Evolutionary conservation across 2,113 vertebrate species (phyloP).

Genomic region (Phaethornis superciliosus): DNA sequence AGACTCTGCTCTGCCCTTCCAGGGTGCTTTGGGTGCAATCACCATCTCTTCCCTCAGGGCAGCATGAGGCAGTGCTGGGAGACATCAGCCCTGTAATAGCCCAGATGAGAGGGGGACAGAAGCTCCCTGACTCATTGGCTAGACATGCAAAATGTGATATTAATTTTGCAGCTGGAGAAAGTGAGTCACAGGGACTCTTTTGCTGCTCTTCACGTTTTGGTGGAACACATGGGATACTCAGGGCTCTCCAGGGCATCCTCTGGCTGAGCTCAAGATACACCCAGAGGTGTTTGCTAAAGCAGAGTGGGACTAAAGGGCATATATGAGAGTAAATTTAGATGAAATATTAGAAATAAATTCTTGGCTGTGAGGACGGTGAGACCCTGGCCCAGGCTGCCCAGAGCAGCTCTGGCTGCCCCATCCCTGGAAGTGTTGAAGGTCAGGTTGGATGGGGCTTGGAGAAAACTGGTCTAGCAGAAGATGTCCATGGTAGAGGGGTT

Average conservation of each 20-base stretch:
- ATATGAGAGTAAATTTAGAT: background rate
- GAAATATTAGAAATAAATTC: background rate
- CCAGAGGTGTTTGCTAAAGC: background rate
- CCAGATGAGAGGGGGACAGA: background rate
- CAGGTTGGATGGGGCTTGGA: background rate
- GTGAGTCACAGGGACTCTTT: background rate
- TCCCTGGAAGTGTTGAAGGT: background rate
- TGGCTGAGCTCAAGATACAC: background rate
- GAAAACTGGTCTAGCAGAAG: background rate
- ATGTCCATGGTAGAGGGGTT: fast-evolving
- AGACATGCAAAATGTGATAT: background rate
- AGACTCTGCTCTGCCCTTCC: background rate
- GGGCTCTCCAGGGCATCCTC: background rate
- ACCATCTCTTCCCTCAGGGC: background rate
- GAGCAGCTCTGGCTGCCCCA: fast-evolving
- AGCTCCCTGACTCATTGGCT: conserved; percentile 16
- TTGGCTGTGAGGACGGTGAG: too few species aligned
- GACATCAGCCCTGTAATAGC: conserved; percentile 19
- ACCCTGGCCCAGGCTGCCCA: too few species aligned
- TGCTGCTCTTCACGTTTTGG: background rate
- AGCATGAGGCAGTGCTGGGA: background rate
- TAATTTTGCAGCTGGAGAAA: background rate
- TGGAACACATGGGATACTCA: background rate
- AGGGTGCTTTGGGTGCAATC: background rate
- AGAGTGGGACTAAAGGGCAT: background rate